These are phyloP conservation scores for Dryocosmus kuriphilus DNA, from an alignment of 2,888 invertebrate genomes.

Conservation along the genomic window DNA sequence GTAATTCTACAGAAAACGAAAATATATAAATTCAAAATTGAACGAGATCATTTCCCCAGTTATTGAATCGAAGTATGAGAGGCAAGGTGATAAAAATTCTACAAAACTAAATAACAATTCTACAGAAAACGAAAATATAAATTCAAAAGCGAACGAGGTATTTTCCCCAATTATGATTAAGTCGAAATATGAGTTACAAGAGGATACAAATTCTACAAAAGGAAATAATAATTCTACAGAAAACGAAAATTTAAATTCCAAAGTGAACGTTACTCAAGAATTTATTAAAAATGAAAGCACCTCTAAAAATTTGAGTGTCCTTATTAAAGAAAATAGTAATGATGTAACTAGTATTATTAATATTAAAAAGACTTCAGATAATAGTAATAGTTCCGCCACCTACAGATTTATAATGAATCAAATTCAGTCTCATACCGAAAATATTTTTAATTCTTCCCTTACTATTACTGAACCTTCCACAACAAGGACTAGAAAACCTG, in stretches of 20 bases:
- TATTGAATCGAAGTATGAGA: not conserved
- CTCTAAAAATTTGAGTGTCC: not conserved
- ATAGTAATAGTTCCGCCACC: not conserved
- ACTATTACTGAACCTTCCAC: not conserved
- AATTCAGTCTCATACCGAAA: not conserved
- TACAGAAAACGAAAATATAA: not conserved
- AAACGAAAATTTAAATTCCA: no score
- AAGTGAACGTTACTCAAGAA: not conserved
- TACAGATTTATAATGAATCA: not conserved
- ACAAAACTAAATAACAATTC: not conserved
- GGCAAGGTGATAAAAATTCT: not conserved
- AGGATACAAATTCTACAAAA: not conserved
- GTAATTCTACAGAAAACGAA: no score
- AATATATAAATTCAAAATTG: not conserved
- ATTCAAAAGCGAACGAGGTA: not conserved
- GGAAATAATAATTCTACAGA: not conserved
- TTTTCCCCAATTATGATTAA: not conserved
- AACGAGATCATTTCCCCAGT: not conserved
- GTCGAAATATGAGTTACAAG: not conserved
- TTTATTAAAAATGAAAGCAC: not conserved
- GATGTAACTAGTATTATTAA: not conserved
- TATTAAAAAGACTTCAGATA: not conserved
- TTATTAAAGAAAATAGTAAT: not conserved
- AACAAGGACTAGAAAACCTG: not conserved
- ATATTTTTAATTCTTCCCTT: not conserved